Conservation (phyloP, 2,888 invertebrate species). For the Drosophila stalkeri region DNA sequence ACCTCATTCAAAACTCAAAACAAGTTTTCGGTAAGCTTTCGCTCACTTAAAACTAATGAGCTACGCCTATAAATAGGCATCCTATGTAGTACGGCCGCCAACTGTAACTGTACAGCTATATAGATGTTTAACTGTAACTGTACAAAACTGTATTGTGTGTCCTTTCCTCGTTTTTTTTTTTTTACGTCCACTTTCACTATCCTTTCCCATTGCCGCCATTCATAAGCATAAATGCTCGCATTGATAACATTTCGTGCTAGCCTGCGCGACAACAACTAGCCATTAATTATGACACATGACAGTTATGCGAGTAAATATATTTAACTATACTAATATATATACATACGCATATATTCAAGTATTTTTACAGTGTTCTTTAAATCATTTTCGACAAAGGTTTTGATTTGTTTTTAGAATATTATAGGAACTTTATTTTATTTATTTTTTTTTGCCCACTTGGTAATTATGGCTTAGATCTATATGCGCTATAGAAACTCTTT, state of each 20-base stretch:
- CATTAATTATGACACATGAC: slow-evolving; percentile 74
- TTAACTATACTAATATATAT: background rate
- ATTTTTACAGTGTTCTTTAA: slow-evolving; percentile 16
- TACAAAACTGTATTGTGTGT: slow-evolving; percentile 13
- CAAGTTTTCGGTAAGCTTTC: slow-evolving; percentile 77
- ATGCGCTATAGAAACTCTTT: too few relatives aligned
- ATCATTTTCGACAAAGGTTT: slow-evolving; percentile 10
- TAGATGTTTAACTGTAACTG: slow-evolving; percentile 19
- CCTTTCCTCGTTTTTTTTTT: slow-evolving; percentile 11
- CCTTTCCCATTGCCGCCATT: slow-evolving; percentile 23
- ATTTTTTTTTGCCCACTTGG: too few relatives aligned
- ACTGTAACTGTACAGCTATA: slow-evolving; percentile 19
- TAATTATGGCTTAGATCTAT: too few relatives aligned
- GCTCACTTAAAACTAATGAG: slow-evolving; percentile 79
- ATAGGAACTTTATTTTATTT: too few relatives aligned
- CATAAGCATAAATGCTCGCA: slow-evolving; percentile 44
- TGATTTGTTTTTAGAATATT: too few relatives aligned
- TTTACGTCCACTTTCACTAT: background rate
- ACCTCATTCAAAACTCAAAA: slow-evolving; percentile 80
- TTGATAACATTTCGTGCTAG: slow-evolving; percentile 63
- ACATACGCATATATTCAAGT: slow-evolving; percentile 4
- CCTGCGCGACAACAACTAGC: slow-evolving; percentile 44
- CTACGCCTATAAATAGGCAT: slow-evolving; percentile 73
- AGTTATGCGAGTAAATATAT: slow-evolving; percentile 49
- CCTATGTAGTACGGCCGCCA: slow-evolving; percentile 21